Evolutionary conservation across 2,888 invertebrate species (phyloP).

Genomic region (Galerucella nymphaeae): DNA sequence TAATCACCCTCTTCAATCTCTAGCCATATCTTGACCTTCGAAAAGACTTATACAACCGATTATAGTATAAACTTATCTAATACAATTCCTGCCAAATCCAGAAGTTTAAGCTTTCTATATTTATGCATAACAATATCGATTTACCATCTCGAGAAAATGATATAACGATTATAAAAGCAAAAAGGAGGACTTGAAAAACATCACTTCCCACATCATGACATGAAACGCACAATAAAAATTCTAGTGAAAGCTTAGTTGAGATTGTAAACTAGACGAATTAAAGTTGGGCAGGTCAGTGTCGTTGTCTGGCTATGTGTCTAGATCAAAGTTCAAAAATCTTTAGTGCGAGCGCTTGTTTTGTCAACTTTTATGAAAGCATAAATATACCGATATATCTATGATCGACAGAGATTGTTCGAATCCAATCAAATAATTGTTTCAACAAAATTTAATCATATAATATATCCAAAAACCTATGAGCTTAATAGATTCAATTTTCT

Average conservation of each 20-base stretch:
- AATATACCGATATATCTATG: no score
- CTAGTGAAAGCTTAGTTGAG: constrained; percentile 33
- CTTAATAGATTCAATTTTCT: no score
- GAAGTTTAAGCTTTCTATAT: no score
- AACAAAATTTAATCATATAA: no score
- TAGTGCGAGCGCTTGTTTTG: constrained; percentile 4
- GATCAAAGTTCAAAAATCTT: constrained; percentile 31
- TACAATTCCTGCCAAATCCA: no score
- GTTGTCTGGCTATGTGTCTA: constrained; percentile 41
- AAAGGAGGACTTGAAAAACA: constrained; percentile 19
- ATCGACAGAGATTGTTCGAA: no score
- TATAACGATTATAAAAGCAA: constrained; percentile 34
- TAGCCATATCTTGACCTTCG: no score
- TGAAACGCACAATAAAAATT: constrained; percentile 22
- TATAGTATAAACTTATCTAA: no score
- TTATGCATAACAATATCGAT: background rate
- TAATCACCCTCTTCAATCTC: no score
- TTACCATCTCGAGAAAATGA: background rate
- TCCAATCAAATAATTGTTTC: no score
- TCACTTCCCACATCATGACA: constrained; percentile 27
- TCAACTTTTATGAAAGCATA: background rate
- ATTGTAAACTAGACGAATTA: constrained; percentile 45
- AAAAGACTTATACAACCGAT: no score
- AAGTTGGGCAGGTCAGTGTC: constrained; percentile 49
- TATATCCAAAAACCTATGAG: no score